A percentile compares a stretch with the other conserved stretches of the same genome.
These are phyloP conservation scores for Drosophila bipectinata DNA, from an alignment of 1,140 invertebrate species.

Conservation along the genomic window DNA sequence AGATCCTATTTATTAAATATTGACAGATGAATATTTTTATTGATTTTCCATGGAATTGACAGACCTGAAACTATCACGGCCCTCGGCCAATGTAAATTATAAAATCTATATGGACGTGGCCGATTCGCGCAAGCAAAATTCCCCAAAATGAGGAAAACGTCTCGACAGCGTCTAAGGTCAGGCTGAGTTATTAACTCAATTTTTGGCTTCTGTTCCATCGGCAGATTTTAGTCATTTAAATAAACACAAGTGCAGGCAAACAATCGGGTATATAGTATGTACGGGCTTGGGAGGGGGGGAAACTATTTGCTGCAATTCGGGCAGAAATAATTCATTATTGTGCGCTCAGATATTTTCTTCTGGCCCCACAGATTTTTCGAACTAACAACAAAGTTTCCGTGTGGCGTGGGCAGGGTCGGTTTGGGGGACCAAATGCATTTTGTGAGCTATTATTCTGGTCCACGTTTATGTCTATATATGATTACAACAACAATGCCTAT, in stretches of 20 bases:
- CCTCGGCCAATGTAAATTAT: conserved; percentile 59
- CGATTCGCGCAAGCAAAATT: conserved; percentile 68
- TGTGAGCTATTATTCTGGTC: no score
- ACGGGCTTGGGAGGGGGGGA: neutral
- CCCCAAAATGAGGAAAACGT: conserved; percentile 38
- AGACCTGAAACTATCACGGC: conserved; percentile 31
- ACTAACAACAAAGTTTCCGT: conserved; percentile 57
- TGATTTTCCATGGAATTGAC: conserved; percentile 48
- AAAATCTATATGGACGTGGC: conserved; percentile 50
- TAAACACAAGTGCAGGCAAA: conserved; percentile 50
- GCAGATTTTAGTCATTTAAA: conserved; percentile 70
- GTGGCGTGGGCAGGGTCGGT: conserved; percentile 43
- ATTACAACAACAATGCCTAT: conserved; percentile 15
- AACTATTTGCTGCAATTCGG: conserved; percentile 54
- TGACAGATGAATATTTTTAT: conserved; percentile 35
- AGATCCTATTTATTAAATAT: conserved; percentile 36
- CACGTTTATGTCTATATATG: conserved; percentile 13
- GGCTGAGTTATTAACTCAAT: conserved; percentile 74
- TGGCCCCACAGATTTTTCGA: conserved; percentile 35
- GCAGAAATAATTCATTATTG: conserved; percentile 41
- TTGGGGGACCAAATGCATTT: conserved; percentile 45
- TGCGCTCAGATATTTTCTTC: conserved; percentile 36
- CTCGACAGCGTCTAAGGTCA: conserved; percentile 53
- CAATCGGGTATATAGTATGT: neutral
- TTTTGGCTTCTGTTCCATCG: conserved; percentile 65